phyloP scores from a whole-genome alignment of 2,888 invertebrate genomes.

The Xestia c-nigrum region DNA sequence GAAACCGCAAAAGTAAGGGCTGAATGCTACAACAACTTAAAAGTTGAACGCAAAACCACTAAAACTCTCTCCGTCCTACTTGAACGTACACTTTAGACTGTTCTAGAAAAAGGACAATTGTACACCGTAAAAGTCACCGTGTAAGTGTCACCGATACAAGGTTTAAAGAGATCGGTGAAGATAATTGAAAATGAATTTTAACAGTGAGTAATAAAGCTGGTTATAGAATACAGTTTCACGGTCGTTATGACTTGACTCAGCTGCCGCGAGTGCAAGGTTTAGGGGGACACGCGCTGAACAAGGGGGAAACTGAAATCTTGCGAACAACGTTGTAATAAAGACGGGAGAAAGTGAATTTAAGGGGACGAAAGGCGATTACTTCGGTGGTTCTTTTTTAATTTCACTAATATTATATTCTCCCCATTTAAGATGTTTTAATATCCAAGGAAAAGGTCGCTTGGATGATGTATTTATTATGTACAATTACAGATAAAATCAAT shows the following conservation, averaged over 20 bases:
- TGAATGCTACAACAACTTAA: conserved; percentile 80
- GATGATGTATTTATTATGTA: conserved; percentile 50
- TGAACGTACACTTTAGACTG: conserved; percentile 83
- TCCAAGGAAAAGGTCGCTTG: conserved; percentile 48
- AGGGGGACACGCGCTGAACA: conserved; percentile 86
- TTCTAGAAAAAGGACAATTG: conserved; percentile 87
- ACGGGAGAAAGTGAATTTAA: conserved; percentile 92
- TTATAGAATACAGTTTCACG: conserved; percentile 76
- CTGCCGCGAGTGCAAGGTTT: conserved; percentile 79
- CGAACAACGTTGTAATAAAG: conserved; percentile 92
- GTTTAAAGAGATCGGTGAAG: conserved; percentile 55
- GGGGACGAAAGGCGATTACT: conserved; percentile 90
- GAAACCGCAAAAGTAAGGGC: conserved; percentile 78
- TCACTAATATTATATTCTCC: conserved; percentile 85
- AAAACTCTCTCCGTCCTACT: conserved; percentile 86
- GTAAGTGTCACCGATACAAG: conserved; percentile 58
- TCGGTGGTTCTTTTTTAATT: conserved; percentile 89
- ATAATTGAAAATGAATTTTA: conserved; percentile 85
- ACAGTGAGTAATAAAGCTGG: conserved; percentile 79
- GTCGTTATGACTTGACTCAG: conserved; percentile 84
- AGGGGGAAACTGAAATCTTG: conserved; percentile 90
- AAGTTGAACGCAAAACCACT: conserved; percentile 83
- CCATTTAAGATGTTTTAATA: conserved; percentile 66
- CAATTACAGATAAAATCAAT: conserved; percentile 52
- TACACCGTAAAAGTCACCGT: conserved; percentile 79